Evolutionary conservation across 2,888 invertebrate genomes (phyloP).

Genomic region (Dione vanillae): DNA sequence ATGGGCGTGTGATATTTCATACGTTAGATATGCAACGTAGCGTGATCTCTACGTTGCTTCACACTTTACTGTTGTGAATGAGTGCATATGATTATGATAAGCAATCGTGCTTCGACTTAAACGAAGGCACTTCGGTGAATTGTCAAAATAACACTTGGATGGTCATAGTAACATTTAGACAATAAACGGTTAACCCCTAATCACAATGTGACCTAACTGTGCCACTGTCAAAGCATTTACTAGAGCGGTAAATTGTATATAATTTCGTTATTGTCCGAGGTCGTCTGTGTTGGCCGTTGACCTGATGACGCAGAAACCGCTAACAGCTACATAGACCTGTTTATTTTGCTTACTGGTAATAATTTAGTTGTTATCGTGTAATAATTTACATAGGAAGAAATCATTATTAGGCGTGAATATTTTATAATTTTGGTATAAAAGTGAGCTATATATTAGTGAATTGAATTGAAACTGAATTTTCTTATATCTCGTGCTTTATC

Average conservation of each 20-base stretch:
- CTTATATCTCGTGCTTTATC: too few species aligned
- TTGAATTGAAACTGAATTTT: too few species aligned
- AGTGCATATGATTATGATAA: not conserved
- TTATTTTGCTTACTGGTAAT: slow-evolving; percentile 2
- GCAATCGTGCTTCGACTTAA: not conserved
- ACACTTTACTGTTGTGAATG: not conserved
- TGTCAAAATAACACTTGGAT: not conserved
- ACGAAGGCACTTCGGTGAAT: not conserved
- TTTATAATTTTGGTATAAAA: too few species aligned
- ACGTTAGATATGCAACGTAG: not conserved
- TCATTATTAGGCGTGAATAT: too few species aligned
- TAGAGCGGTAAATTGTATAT: slow-evolving; percentile 52
- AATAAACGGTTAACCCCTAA: slow-evolving; percentile 24
- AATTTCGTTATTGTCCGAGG: slow-evolving; percentile 48
- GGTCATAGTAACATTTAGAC: not conserved
- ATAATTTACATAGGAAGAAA: not conserved
- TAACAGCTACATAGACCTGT: not conserved
- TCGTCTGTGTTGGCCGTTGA: slow-evolving; percentile 44
- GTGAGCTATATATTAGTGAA: too few species aligned
- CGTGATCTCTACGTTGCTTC: slow-evolving; percentile 5
- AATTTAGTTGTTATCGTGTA: not conserved
- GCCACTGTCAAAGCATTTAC: slow-evolving; percentile 47
- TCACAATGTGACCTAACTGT: slow-evolving; percentile 31
- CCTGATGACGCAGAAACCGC: slow-evolving; percentile 41
- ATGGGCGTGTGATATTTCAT: not conserved